Evolutionary conservation across 2,113 vertebrate genomes (phyloP), one percentile per base, ranked within the genome.

Genomic region (Pygathrix nemaeus): DNA sequence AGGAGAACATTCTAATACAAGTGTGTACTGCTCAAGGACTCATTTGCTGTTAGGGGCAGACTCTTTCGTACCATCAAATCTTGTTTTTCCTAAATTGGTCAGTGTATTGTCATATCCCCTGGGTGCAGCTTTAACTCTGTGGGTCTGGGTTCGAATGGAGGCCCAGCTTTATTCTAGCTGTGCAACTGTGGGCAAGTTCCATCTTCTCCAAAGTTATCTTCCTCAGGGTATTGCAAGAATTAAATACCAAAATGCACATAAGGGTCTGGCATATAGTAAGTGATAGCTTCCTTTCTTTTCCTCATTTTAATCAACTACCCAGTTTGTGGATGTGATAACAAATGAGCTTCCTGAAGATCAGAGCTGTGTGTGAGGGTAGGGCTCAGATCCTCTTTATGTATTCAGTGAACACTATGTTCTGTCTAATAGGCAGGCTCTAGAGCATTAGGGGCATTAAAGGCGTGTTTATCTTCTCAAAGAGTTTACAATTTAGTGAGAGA

Each of bases 261-360:
- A 35, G 35, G 4, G 1, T 72, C 45, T 90, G 73, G 27, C 6
- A n/a, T 45, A 75, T 0, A 86, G 21, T 40, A 50, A 61, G 70
- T 66, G 78, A 55, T 38, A 43, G 50, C 52, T 82, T 91, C 30
- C 27, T 75, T 92, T 52, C 40, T 93, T 86, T 88, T 55, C 38
- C 72, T 86, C 30, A 40, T 73, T 87, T 89, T 76, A 79, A 55
- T 38, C 85, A 30, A 55, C 81, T 32, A 32, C 32, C 82, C 89
- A 35, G 73, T 93, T 52, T 79, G 61, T 59, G 27, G 64, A 45
- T 32, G 14, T 82, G 57, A 27, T 85, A 85, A 52, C 8, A 57
- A 76, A 79, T 66, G 90, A 90, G 17, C 40, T 88, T 96, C 83
- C 70, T 92, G 64, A 83, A 86, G 61, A 48, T 90, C 8, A 68